A percentile compares a stretch with the other conserved stretches of the same genome.
Evolutionary conservation across 2,888 invertebrate genomes (phyloP).

Genomic region (Dorcus hopei): DNA sequence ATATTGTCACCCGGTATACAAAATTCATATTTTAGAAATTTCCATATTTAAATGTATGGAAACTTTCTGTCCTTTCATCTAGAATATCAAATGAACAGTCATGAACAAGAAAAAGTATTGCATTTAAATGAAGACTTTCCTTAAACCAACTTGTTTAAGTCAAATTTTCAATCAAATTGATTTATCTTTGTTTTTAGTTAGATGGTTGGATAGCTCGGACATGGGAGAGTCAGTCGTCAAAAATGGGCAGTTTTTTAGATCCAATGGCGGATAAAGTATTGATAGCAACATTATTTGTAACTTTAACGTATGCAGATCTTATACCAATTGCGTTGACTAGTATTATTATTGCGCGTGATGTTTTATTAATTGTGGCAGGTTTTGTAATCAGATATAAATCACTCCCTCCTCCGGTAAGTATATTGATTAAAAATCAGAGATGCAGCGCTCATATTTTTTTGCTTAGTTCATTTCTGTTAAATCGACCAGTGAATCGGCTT

Average conservation of each 20-base stretch:
- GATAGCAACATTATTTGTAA: constrained; percentile 82
- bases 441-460: not conserved
- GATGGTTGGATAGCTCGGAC: constrained; percentile 97
- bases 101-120: too few species aligned
- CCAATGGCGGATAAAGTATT: constrained; percentile 96
- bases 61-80: too few species aligned
- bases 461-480: not conserved
- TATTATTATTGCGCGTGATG: constrained; percentile 81
- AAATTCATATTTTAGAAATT: too few species aligned
- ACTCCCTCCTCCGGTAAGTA: constrained; percentile 81
- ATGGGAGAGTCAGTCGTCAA: constrained; percentile 87
- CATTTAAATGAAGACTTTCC: too few species aligned
- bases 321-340: constrained; percentile 80
- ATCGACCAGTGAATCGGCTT: not conserved
- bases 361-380: constrained; percentile 75
- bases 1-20: too few species aligned
- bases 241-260: constrained; percentile 92
- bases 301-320: constrained; percentile 79
- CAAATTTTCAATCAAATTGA: constrained; percentile 5
- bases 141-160: not conserved
- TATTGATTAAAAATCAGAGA: not conserved
- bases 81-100: too few species aligned
- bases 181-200: constrained; percentile 55
- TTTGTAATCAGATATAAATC: constrained; percentile 89
- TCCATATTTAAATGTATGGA: too few species aligned